Evolutionary conservation across 2,888 invertebrate genomes (phyloP), one percentile per base, ranked within the genome.

Genomic region (Operophtera brumata): DNA sequence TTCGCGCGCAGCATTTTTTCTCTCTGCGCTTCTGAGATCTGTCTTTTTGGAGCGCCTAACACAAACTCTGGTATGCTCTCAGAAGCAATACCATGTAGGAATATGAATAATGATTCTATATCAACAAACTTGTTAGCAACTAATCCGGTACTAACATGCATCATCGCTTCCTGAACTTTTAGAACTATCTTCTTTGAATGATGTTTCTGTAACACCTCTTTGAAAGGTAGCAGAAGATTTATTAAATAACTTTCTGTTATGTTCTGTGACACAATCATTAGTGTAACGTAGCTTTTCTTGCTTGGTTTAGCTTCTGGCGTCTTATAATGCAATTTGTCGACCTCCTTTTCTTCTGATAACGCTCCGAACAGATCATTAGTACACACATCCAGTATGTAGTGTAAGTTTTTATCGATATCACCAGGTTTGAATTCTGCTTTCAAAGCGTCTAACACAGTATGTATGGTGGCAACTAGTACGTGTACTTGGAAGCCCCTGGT

Each of bases 401-500:
- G 86, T 20, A 98, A 84, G 72, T 96, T 95, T 1, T 91, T 80
- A 74, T 97, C 96, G n/a, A 99, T 91, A 71, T 98, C 95, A 0
- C 93, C 93, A 0, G 94, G 90, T 77, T 93, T 91, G 57, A 97
- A 93, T n/a, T 91, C 82, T 0, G 91, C 85, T 72, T 93, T 94
- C 49, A 98, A 78, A 25, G 93, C 92, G 52, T 93, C 93, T 46
- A 99, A 83, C 4, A 99, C 93, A 0, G 94, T 92, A 75, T 98
- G 96, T 13, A 97, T 92, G 0, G 98, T 97, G 57, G 94, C 97
- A 2, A 96, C 95, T 47, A 99, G 86, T 0, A 99, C 98, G 72
- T 99, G 99, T 1, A 97, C 94, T 91, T 98, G 98, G 77, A 96
- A 99, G 9, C 99, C 99, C 74, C 94, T 93, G 0, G 94, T 96